Evolutionary conservation across 2,888 invertebrate species (phyloP).

Genomic region (Ephialtes manifestator): DNA sequence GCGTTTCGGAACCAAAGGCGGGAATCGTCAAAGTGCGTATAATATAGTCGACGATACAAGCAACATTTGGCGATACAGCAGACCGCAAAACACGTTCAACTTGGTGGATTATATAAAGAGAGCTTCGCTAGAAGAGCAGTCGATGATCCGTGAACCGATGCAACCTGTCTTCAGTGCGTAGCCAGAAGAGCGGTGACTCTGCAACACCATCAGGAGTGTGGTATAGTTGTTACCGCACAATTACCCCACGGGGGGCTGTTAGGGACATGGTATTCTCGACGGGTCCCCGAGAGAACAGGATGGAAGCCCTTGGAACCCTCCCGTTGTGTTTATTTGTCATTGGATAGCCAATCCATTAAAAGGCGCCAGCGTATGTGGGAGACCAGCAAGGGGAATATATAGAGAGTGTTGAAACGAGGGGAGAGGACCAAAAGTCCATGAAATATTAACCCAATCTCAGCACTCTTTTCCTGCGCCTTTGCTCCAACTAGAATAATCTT

Average conservation of each 20-base stretch:
- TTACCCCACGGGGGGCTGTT: conserved; percentile 79
- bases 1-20: conserved; percentile 8
- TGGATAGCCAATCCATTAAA: conserved; percentile 77
- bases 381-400: conserved; percentile 29
- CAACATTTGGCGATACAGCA: conserved; percentile 68
- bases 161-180: conserved; percentile 74
- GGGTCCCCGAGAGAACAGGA: conserved; percentile 43
- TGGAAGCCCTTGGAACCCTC: conserved; percentile 11
- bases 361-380: conserved; percentile 60
- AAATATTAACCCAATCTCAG: conserved; percentile 67
- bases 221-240: conserved; percentile 75
- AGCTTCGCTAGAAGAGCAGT: conserved; percentile 58
- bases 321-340: conserved; percentile 74
- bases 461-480: conserved; percentile 8
- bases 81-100: conserved; percentile 57
- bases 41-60: background rate
- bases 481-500: conserved; percentile 52
- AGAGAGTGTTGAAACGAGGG: conserved; percentile 30
- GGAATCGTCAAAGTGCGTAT: conserved; percentile 27
- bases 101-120: conserved; percentile 31
- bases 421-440: conserved; percentile 44
- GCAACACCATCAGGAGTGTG: background rate
- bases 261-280: conserved; percentile 57
- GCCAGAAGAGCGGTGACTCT: conserved; percentile 51
- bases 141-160: conserved; percentile 76